These are phyloP conservation scores for Papilio protenor DNA, from an alignment of 2,888 invertebrate genomes.

Conservation along the genomic window DNA sequence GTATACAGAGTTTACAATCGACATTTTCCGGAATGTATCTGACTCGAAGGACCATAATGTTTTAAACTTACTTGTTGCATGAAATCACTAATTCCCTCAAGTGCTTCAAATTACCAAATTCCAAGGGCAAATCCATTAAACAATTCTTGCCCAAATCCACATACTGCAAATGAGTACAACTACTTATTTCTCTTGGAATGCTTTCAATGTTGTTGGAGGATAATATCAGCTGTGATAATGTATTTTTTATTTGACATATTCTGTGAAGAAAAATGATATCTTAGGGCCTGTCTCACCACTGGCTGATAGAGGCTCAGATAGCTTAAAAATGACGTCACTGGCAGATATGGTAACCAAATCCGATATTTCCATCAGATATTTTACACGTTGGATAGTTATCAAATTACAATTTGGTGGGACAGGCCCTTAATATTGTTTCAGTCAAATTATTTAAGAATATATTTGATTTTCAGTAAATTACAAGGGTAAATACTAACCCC, in stretches of 20 bases:
- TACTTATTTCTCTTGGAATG: constrained; percentile 86
- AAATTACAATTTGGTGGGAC: no score
- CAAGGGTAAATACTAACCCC: constrained; percentile 76
- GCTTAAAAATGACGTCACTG: no score
- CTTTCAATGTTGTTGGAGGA: constrained; percentile 87
- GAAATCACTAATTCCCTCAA: constrained; percentile 92
- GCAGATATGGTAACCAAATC: no score
- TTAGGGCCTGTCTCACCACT: not conserved
- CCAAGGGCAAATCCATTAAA: constrained; percentile 86
- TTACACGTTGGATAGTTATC: no score
- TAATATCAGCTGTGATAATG: constrained; percentile 87
- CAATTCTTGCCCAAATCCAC: constrained; percentile 91
- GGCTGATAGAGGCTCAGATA: no score
- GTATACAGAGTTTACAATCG: not conserved
- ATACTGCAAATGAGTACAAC: constrained; percentile 86
- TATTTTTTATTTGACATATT: constrained; percentile 66
- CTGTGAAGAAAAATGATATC: constrained; percentile 43
- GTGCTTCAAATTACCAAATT: constrained; percentile 85
- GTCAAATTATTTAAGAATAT: no score
- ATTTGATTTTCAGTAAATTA: not conserved
- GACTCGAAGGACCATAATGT: constrained; percentile 7
- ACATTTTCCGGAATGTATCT: not conserved
- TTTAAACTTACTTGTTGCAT: constrained; percentile 88
- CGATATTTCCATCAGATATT: no score
- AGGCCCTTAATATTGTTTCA: no score